These are phyloP conservation scores for Tetranychus cinnabarinus DNA, from an alignment of 1,140 invertebrate genomes.

Conservation along the genomic window DNA sequence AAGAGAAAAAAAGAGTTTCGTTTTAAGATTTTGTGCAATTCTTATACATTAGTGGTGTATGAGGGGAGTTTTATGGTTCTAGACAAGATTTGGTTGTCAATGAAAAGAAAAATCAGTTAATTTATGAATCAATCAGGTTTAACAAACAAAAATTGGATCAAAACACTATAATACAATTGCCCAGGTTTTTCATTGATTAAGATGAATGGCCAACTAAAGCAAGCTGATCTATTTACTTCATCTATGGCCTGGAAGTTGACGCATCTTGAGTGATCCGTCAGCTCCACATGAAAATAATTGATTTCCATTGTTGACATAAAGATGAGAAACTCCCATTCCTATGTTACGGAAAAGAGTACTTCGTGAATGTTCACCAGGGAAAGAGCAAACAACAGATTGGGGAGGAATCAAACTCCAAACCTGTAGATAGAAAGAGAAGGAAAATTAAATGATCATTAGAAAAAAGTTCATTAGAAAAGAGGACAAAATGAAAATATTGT, in stretches of 20 bases:
- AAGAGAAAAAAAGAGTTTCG: too few relatives aligned
- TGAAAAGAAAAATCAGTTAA: background rate
- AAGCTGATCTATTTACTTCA: background rate
- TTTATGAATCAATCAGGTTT: background rate
- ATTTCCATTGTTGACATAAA: conserved; percentile 58
- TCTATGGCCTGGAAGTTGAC: conserved; percentile 48
- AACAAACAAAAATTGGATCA: background rate
- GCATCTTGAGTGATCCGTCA: conserved; percentile 93
- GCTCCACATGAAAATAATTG: conserved; percentile 91
- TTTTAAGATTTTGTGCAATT: too few relatives aligned
- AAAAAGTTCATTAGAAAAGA: background rate
- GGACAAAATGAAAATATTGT: background rate
- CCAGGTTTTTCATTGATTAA: too few relatives aligned
- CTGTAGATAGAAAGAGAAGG: conserved; percentile 26
- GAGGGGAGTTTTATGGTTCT: too few relatives aligned
- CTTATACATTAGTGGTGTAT: too few relatives aligned
- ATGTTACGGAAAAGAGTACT: conserved; percentile 88
- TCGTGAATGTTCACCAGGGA: conserved; percentile 60
- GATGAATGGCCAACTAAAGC: too few relatives aligned
- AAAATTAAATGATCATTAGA: background rate
- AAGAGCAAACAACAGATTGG: conserved; percentile 58
- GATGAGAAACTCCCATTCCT: conserved; percentile 82
- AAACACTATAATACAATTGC: background rate
- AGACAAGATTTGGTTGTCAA: too few relatives aligned
- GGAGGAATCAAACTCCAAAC: conserved; percentile 62